These are phyloP conservation scores for Erethizon dorsatum DNA, from an alignment of 2,797 vertebrate species.

Conservation along the genomic window DNA sequence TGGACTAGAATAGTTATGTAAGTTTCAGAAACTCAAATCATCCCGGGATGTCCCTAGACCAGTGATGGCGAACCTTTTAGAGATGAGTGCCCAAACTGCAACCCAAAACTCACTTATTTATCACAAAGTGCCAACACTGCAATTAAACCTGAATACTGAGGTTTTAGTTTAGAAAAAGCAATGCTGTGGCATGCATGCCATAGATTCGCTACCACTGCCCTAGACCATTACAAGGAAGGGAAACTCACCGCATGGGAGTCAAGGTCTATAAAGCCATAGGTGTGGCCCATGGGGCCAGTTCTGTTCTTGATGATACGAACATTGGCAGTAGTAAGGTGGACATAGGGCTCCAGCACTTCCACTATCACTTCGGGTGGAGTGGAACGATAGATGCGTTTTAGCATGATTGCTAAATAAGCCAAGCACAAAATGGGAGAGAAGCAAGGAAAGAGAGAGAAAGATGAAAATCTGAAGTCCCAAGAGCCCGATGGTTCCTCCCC, in stretches of 20 bases:
- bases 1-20: neutral
- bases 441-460: slow-evolving; percentile 27
- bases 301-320: slow-evolving; percentile 97
- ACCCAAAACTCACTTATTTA: neutral
- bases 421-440: neutral
- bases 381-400: slow-evolving; percentile 96
- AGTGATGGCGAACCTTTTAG: neutral
- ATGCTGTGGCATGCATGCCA: neutral
- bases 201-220: neutral
- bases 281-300: slow-evolving; percentile 93
- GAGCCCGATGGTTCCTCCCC: neutral
- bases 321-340: slow-evolving; percentile 95
- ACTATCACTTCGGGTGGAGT: slow-evolving; percentile 96
- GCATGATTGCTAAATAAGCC: slow-evolving; percentile 94
- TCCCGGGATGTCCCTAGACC: neutral
- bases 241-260: slow-evolving; percentile 96
- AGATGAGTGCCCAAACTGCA: neutral
- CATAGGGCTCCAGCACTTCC: slow-evolving; percentile 95
- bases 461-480: neutral
- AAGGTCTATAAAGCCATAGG: slow-evolving; percentile 99
- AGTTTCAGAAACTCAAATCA: slow-evolving; percentile 58
- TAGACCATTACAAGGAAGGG: neutral
- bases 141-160: neutral
- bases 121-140: neutral
- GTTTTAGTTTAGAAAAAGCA: neutral